These are phyloP conservation scores for Leuciscus idus DNA, from an alignment of 2,113 vertebrate species.

Conservation along the genomic window DNA sequence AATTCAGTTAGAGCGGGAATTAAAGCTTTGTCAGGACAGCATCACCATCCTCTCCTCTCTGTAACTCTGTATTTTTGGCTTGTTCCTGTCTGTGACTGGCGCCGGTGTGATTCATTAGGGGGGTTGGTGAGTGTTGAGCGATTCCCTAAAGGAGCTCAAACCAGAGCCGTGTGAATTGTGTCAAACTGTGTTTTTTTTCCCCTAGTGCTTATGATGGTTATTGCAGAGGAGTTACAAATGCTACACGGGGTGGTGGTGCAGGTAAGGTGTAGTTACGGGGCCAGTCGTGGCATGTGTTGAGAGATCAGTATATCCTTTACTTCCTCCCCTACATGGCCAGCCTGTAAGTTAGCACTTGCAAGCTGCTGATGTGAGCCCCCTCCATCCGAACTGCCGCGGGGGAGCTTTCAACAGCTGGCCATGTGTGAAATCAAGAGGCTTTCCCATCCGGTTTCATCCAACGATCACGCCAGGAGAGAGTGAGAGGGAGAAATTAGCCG, in stretches of 20 bases:
- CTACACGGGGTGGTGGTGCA: neutral
- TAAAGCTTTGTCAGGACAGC: no score
- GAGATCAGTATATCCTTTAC: neutral
- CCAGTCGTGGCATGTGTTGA: neutral
- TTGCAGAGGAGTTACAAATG: conserved; percentile 26
- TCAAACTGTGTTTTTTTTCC: conserved; percentile 8
- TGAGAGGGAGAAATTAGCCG: conserved; percentile 21
- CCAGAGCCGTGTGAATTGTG: conserved; percentile 24
- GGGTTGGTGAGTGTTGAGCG: conserved; percentile 41
- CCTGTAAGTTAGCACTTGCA: neutral
- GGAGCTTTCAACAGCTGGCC: conserved; percentile 33
- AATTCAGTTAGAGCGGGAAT: no score
- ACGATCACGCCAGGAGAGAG: conserved; percentile 37
- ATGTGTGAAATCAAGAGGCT: conserved; percentile 53
- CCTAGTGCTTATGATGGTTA: conserved; percentile 5
- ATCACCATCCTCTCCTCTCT: neutral
- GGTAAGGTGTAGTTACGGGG: neutral
- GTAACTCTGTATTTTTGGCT: neutral
- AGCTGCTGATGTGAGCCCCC: neutral
- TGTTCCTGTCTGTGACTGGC: neutral
- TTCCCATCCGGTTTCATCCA: conserved; percentile 32
- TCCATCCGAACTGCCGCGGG: neutral
- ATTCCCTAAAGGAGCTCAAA: conserved; percentile 24
- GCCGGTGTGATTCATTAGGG: conserved; percentile 44
- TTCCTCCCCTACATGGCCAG: neutral